Evolutionary conservation across 2,797 vertebrate genomes (phyloP).

Genomic region (Enteromius paludinosus): DNA sequence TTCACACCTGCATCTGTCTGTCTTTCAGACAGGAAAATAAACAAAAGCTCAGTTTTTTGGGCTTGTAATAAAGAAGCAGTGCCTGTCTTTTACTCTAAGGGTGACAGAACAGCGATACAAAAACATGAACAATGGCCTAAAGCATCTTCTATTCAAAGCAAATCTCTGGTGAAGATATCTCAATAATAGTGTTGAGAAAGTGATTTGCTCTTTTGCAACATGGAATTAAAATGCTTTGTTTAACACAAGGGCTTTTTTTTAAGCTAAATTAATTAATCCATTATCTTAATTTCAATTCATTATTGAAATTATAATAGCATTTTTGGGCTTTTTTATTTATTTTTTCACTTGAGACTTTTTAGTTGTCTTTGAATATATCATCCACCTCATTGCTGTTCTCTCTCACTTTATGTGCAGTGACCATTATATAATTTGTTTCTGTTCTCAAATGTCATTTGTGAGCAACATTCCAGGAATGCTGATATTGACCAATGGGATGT

Average conservation of each 20-base stretch:
- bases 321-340: not conserved
- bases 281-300: slow-evolving; percentile 51
- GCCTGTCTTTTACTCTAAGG: slow-evolving; percentile 15
- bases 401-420: not conserved
- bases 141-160: slow-evolving; percentile 28
- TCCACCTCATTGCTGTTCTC: not conserved
- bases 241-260: slow-evolving; percentile 30
- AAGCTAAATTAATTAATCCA: slow-evolving; percentile 55
- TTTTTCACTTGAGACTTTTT: slow-evolving; percentile 37
- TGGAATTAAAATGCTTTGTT: slow-evolving; percentile 53
- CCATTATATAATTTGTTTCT: not conserved
- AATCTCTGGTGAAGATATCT: slow-evolving; percentile 10
- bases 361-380: slow-evolving; percentile 23
- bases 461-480: not conserved
- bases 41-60: slow-evolving; percentile 27
- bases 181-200: not conserved
- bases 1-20: slow-evolving; percentile 42
- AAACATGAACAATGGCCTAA: slow-evolving; percentile 21
- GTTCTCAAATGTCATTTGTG: not conserved
- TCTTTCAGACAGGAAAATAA: slow-evolving; percentile 32
- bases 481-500: not conserved
- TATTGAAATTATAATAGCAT: slow-evolving; percentile 56
- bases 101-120: slow-evolving; percentile 17
- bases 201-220: slow-evolving; percentile 5
- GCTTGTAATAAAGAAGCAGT: slow-evolving; percentile 29